Base-by-base conservation (phyloP, 2,797 vertebrate species). In the Bufotes viridis region DNA sequence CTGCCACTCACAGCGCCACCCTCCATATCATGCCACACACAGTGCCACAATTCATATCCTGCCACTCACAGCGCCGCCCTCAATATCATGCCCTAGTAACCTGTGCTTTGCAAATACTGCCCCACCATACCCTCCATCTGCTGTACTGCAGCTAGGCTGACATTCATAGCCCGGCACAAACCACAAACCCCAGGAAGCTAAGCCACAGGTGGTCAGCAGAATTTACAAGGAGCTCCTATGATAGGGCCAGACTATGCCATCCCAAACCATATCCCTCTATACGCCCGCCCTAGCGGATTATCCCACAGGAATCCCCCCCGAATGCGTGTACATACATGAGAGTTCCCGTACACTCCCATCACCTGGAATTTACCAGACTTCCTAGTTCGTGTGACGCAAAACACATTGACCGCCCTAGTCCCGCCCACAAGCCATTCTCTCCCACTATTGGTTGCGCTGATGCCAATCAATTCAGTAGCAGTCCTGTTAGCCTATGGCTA, bases 271-370 rank as follows among this genome's bases (percentile, higher is more conserved):
- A 7, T 2, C 63, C 18, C 63, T 10, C 8, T 55, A 14, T 14
- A 55, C 3, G 2, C 26, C 69, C 7, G 15, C 29, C 14, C 10
- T 29, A 42, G 42, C 42, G 42, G 42, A n/a, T 65, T n/a, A 13
- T 65, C 22, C 42, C 69, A 49, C 26, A 7, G 12, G 3, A 82
- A 8, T 13, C 61, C 29, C 65, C 17, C 61, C 14, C 2, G 7
- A 34, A 18, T 5, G 22, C 74, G 24, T 7, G 53, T n/a, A 80
- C n/a, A 26, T 29, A 80, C 42, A 58, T n/a, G 24, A 55, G 61
- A 17, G 24, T 29, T 29, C 80, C 78, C 74, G 17, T 18, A 78
- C 58, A 78, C 67, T 55, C 53, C n/a, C 76, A 84, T 88, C 87
- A 89, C 13, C 86, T 69, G 80, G 51, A 53, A 55, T 13, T 22